Evolutionary conservation across 2,797 vertebrate species (phyloP).

Genomic region (Cuniculus paca): DNA sequence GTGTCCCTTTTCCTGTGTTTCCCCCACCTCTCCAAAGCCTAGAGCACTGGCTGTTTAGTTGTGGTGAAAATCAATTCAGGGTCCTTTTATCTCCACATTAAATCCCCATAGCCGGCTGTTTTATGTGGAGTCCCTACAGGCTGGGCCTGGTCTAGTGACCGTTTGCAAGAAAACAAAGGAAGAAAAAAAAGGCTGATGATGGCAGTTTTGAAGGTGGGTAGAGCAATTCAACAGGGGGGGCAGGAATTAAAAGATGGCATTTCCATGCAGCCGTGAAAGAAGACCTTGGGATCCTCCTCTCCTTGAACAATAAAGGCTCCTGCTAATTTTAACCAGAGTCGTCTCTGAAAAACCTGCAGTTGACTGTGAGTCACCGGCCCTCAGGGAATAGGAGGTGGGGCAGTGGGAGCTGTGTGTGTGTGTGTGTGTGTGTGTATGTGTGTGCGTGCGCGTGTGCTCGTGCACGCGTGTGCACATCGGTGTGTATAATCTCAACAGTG

Average conservation of each 20-base stretch:
- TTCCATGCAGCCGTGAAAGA: constrained; percentile 81
- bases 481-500: constrained; percentile 95
- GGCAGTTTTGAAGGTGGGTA: constrained; percentile 67
- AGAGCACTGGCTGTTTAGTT: background rate
- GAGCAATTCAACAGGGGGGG: constrained; percentile 72
- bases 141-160: constrained; percentile 66
- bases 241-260: constrained; percentile 79
- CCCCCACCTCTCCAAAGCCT: background rate
- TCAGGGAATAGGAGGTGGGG: constrained; percentile 88
- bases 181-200: constrained; percentile 49
- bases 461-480: constrained; percentile 72
- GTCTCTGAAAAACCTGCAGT: constrained; percentile 92
- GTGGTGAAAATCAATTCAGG: constrained; percentile 49
- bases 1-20: background rate
- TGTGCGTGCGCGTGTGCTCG: constrained; percentile 89
- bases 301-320: constrained; percentile 87
- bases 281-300: constrained; percentile 83
- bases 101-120: constrained; percentile 48
- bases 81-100: constrained; percentile 52
- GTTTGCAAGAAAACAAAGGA: constrained; percentile 74
- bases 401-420: constrained; percentile 48
- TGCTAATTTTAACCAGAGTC: constrained; percentile 93
- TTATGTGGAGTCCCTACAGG: constrained; percentile 21
- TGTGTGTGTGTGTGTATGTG: constrained; percentile 81
- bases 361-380: constrained; percentile 90